Evolutionary conservation across 92 coral and sea anemone genomes (phyloP), one percentile per base, ranked within the genome.

Genomic region (Pocillopora meandrina): DNA sequence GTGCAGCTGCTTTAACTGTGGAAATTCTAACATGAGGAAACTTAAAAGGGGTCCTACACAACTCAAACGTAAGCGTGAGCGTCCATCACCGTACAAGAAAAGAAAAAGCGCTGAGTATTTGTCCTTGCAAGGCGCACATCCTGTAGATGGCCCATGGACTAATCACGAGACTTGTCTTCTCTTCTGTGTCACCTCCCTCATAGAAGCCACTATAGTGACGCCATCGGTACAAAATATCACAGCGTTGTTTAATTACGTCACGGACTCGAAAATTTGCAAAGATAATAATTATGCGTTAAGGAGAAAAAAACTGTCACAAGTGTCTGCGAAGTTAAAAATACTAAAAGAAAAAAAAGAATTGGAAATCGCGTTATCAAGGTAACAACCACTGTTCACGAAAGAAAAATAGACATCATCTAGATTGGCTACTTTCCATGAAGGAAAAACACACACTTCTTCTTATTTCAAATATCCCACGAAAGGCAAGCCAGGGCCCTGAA

Each of bases 131-230:
- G 61, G 61, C 10, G 15, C 11, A 15, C 61, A 58, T 58, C 61
- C 61, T 10, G 10, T 15, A 58, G 61, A 10, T 58, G 61, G 61
- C 0, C 61, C 61, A 58, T 58, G 61, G 61, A 58, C 61, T 58
- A 58, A 10, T 9, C 75, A 71, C 15, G 75, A 71, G 42, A 71
- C 55, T 2, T 71, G 75, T 57, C 75, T 71, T 20, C 75, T 71
- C 3, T 20, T 71, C 12, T 10, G 56, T 18, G 12, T 18, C 75
- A 17, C n/a, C 14, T 42, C 56, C 15, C 20, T 71, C 9, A 71
- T 71, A 34, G 18, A 20, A 57, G 75, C 75, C 9, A 71, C 75
- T 35, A 57, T 20, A 36, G 75, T 71, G 19, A 42, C 10, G 56
- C 56, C 56, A n/a, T 34, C 75, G 42, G 56, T 71, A 42, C 56